Percentiles rank a stretch among this genome's conserved stretches.
phyloP scores from a whole-genome alignment of 2,797 vertebrate genomes.

The Tokudaia muenninki region DNA sequence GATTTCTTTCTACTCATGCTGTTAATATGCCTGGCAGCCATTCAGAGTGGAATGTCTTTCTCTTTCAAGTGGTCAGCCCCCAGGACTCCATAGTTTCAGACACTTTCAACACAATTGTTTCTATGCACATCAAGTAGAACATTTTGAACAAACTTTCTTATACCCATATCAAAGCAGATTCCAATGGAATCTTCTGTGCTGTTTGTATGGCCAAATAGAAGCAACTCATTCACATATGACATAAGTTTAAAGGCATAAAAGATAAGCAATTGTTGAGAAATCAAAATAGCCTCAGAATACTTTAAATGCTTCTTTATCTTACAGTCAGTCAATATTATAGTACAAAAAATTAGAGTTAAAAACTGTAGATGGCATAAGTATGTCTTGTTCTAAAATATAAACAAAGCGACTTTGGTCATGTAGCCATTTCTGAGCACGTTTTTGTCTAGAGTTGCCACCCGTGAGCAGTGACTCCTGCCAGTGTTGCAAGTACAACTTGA shows the following conservation, averaged over 20 bases:
- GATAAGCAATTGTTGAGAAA: background rate
- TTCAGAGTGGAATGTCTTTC: too few species aligned
- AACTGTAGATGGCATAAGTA: slow-evolving; percentile 89
- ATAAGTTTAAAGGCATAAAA: background rate
- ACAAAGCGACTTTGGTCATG: slow-evolving; percentile 85
- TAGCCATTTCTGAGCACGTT: too few species aligned
- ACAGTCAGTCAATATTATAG: slow-evolving; percentile 90
- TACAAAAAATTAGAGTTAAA: slow-evolving; percentile 89
- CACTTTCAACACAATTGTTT: slow-evolving; percentile 94
- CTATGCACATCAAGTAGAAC: slow-evolving; percentile 86
- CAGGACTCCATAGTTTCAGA: slow-evolving; percentile 75
- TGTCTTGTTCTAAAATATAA: slow-evolving; percentile 89
- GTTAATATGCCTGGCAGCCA: too few species aligned
- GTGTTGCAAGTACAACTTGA: too few species aligned
- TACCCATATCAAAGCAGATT: slow-evolving; percentile 94
- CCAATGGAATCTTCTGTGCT: background rate
- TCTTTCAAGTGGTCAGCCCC: too few species aligned
- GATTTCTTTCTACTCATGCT: slow-evolving; percentile 92
- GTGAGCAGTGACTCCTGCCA: too few species aligned
- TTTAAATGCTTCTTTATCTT: background rate
- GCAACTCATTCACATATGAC: slow-evolving; percentile 88
- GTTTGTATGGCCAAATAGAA: slow-evolving; percentile 91
- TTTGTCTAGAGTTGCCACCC: too few species aligned
- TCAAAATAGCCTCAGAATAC: background rate
- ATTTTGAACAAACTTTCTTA: slow-evolving; percentile 94